Base-by-base conservation (phyloP, 2,113 vertebrate species). In the Pomatostomus ruficeps region DNA sequence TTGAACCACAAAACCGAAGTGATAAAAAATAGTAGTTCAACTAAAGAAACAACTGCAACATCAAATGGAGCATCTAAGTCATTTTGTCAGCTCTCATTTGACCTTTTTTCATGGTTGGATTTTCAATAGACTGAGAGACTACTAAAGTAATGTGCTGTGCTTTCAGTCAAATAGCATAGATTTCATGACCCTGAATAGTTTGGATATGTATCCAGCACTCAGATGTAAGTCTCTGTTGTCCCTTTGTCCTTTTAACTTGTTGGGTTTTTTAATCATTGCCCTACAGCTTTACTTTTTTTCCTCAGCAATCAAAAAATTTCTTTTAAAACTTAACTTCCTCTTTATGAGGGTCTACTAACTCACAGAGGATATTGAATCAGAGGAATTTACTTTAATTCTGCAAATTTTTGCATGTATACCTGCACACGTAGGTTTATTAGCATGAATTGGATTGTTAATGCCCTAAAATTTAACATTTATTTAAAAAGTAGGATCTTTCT, bases 21-120 rank as follows among this genome's bases (percentile, higher is more conserved):
- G 36, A 91, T 84, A 71, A 91, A 93, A 93, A 81, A 59, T 24
- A 66, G 46, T 55, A 92, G 15, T 24, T 78, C 51, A 94, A 55
- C 35, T 67, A 84, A 84, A 91, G 57, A 84, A 86, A 96, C 7
- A 86, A 87, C n/a, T 81, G 31, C 48, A 89, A 42, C 8, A 48
- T 89, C 73, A 91, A 88, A 78, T 81, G 72, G 75, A 88, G 28
- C 43, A 81, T 81, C 86, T 81, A 89, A 93, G 70, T 74, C 1
- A 93, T 93, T 84, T 74, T 91, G 31, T 67, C 72, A 84, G 57
- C 12, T 93, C 43, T 89, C 51, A 59, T 89, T 89, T 92, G 83
- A 88, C 86, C 73, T 74, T 93, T 93, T 81, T 49, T 81, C 68
- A 68, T 68, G 81, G 52, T 24, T 81, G 57, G 61, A 79, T 55